These are phyloP conservation scores for Saccopteryx leptura DNA, from an alignment of 2,113 vertebrate genomes.

Conservation along the genomic window DNA sequence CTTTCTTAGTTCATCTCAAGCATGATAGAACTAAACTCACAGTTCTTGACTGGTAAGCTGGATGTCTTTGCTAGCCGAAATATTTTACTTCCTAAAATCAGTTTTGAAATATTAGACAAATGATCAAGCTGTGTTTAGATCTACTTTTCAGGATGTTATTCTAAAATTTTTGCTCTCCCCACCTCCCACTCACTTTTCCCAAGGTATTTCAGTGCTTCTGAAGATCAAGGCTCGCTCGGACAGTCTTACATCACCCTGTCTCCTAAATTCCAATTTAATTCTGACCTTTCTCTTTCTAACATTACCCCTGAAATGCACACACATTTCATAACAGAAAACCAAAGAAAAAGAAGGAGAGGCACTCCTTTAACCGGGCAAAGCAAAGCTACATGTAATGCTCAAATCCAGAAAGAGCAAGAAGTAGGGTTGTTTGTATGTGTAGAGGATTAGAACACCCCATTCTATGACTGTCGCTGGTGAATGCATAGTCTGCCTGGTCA, in stretches of 20 bases:
- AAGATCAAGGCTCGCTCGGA: slow-evolving; percentile 43
- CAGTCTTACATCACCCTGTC: slow-evolving; percentile 59
- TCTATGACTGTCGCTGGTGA: not conserved
- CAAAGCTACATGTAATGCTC: not conserved
- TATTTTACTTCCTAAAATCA: slow-evolving; percentile 69
- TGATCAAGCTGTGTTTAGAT: not conserved
- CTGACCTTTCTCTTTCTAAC: slow-evolving; percentile 67
- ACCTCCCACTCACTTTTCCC: not conserved
- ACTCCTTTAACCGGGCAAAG: not conserved
- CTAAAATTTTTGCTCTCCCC: fast-evolving
- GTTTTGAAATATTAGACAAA: slow-evolving; percentile 40
- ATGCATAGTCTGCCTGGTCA: not conserved
- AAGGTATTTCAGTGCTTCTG: slow-evolving; percentile 36
- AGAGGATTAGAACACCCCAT: not conserved
- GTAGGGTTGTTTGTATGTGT: not conserved
- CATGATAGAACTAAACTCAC: slow-evolving; percentile 75
- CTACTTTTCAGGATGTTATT: not conserved
- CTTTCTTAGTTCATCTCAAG: slow-evolving; percentile 64
- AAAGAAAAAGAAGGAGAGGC: not conserved
- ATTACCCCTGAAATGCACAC: slow-evolving; percentile 27
- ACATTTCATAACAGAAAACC: slow-evolving; percentile 35
- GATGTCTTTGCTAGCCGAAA: slow-evolving; percentile 52
- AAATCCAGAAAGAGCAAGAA: not conserved
- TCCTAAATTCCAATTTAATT: slow-evolving; percentile 45
- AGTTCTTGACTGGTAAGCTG: not conserved